Conservation (phyloP, 2,113 vertebrate genomes). For the Herpailurus yagouaroundi region DNA sequence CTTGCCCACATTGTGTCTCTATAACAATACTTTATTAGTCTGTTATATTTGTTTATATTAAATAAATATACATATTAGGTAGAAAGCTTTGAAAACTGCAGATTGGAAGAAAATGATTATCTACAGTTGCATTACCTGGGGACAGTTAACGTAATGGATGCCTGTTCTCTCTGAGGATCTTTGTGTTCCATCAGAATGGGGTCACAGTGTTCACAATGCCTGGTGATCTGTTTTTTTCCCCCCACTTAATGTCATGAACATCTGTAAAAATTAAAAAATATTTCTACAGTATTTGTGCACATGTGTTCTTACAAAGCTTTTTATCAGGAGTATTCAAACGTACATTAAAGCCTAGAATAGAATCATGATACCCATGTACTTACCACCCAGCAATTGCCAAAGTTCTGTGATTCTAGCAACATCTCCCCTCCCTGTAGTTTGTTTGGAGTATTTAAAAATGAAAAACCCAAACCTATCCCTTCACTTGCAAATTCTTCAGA, state of each 20-base stretch:
- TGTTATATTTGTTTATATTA: constrained; percentile 38
- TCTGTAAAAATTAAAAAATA: constrained; percentile 17
- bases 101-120: background rate
- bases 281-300: background rate
- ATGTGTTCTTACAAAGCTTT: background rate
- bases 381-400: background rate
- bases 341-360: background rate
- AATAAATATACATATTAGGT: background rate
- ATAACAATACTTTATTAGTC: background rate
- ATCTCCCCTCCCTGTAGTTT: background rate
- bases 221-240: background rate
- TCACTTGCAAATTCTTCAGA: background rate
- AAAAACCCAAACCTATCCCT: background rate
- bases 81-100: constrained; percentile 27
- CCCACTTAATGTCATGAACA: background rate
- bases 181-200: background rate
- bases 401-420: background rate
- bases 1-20: background rate
- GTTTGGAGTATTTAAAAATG: background rate
- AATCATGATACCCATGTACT: background rate
- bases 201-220: background rate
- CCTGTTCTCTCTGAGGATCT: background rate
- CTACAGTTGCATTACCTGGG: background rate
- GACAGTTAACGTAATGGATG: background rate
- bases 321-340: background rate